Base-by-base conservation (phyloP, 2,113 vertebrate genomes). In the Psittacula cyanocephala region DNA sequence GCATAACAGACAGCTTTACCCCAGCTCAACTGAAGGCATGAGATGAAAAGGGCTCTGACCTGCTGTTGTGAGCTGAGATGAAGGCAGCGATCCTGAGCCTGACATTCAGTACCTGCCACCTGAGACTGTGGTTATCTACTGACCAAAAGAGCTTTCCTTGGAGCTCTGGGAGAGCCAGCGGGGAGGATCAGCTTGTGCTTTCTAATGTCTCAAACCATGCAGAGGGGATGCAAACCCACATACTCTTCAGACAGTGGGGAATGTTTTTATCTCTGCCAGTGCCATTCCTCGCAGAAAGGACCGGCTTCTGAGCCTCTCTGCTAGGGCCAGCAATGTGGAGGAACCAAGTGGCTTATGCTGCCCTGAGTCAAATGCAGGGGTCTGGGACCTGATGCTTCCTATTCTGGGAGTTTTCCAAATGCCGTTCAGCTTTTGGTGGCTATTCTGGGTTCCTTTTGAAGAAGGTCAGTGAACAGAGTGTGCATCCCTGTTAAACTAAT, bases 401-500 rank as follows among this genome's bases (percentile, higher is more conserved):
- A 25, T 44, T 86, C 22, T 55, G 46, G 72, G n/a, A 28, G 43
- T 35, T 81, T 80, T 81, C 64, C 8, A 3, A 77, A 47, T 43
- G 17, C 39, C 6, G 0, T 52, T 62, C 47, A 43, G 39, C 35
- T 77, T 76, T 60, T 1, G 2, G 33, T 79, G 29, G 59, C 17
- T 46, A 0, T 60, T 68, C 31, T 53, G 33, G 39, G 72, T 57
- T 22, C 31, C 27, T 85, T 43, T 33, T 37, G 86, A 62, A 65
- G 64, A 31, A 47, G 59, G 22, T 29, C 60, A n/a, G 74, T 2
- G 6, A 65, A 9, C 25, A 22, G 52, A 37, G 41, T 2, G 16
- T 1, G 1, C 0, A 1, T 31, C 46, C 29, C 2, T 13, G 43
- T 63, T 47, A 55, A 53, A 24, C 33, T 10, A 18, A 29, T 9